phyloP scores from a whole-genome alignment of 1,140 invertebrate genomes.

The Pseudoatta argentina region DNA sequence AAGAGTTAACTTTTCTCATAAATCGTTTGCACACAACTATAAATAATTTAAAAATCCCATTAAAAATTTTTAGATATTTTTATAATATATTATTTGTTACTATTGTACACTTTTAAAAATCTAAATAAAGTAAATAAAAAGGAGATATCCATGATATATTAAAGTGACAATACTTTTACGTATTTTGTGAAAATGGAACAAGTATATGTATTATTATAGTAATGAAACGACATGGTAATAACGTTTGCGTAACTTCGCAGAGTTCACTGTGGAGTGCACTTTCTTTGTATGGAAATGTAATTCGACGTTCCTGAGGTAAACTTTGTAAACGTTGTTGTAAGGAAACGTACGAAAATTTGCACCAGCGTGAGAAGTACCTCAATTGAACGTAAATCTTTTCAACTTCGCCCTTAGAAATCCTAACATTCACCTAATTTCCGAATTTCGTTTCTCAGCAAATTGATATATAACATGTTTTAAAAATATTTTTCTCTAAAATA shows the following conservation, averaged over 20 bases:
- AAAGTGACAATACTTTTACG: background rate
- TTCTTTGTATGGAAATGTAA: constrained; percentile 59
- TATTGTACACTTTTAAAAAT: background rate
- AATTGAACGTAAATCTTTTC: constrained; percentile 38
- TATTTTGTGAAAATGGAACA: constrained; percentile 5
- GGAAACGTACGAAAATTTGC: constrained; percentile 51
- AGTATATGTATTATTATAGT: background rate
- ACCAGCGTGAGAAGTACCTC: constrained; percentile 25
- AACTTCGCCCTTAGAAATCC: constrained; percentile 21
- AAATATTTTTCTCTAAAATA: background rate
- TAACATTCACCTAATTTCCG: constrained; percentile 18
- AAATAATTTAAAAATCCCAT: background rate
- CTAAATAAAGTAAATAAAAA: background rate
- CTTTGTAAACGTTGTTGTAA: constrained; percentile 48
- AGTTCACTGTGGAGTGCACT: constrained; percentile 5
- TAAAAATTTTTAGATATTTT: background rate
- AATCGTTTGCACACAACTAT: background rate
- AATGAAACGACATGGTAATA: constrained; percentile 37
- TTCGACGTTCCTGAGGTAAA: constrained; percentile 41
- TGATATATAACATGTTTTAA: background rate
- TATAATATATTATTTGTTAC: background rate
- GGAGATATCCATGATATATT: background rate
- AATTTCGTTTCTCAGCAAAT: background rate
- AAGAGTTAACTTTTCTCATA: background rate
- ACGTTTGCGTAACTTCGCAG: constrained; percentile 11